These are phyloP conservation scores for Ceyx cyanopectus DNA, from an alignment of 2,113 vertebrate species.

Conservation along the genomic window DNA sequence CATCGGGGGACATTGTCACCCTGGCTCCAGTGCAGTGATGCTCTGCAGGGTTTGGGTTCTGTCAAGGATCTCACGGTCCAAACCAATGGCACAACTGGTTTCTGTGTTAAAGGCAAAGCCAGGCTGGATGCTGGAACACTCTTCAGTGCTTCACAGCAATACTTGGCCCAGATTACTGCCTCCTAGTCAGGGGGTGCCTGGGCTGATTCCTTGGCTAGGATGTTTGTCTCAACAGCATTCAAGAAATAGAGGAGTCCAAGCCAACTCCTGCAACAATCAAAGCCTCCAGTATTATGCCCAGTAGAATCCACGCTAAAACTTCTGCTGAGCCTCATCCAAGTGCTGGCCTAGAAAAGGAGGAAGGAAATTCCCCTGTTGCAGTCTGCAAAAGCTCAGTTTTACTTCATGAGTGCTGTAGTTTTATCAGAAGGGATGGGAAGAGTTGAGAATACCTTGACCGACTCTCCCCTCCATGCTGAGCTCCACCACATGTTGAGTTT, in stretches of 20 bases:
- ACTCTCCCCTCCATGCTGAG: neutral
- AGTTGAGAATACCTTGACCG: neutral
- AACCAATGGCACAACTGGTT: neutral
- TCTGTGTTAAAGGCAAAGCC: neutral
- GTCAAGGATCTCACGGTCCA: fast-evolving
- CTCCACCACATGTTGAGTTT: neutral
- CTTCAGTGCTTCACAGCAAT: neutral
- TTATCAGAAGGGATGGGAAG: neutral
- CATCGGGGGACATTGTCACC: too few relatives aligned
- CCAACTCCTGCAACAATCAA: neutral
- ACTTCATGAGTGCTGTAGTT: neutral
- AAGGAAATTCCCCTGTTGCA: neutral
- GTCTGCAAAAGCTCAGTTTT: neutral
- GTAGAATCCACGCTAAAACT: neutral
- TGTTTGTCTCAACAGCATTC: neutral
- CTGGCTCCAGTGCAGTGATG: fast-evolving
- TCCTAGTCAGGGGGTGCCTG: neutral
- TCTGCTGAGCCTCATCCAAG: neutral
- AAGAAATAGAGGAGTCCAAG: neutral
- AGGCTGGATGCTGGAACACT: neutral
- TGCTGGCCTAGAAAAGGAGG: neutral
- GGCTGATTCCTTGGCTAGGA: neutral
- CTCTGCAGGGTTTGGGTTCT: neutral
- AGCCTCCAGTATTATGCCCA: neutral
- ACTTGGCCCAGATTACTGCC: neutral